phyloP scores from a whole-genome alignment of 2,797 vertebrate genomes.

The Sylvilagus floridanus region DNA sequence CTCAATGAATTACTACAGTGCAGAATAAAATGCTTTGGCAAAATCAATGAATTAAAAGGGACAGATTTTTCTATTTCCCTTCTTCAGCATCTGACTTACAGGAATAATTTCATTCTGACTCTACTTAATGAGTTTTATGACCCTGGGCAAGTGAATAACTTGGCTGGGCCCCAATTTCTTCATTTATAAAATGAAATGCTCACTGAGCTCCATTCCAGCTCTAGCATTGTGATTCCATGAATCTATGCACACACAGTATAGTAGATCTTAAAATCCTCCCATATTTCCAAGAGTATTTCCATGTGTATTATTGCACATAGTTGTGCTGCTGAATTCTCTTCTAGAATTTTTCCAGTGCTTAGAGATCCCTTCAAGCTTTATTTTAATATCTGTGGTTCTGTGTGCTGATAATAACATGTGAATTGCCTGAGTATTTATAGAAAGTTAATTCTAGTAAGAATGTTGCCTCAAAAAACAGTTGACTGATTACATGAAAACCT shows the following conservation, averaged over 20 bases:
- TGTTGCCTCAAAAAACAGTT: background rate
- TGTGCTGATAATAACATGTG: background rate
- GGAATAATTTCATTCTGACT: constrained; percentile 76
- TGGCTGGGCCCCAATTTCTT: constrained; percentile 71
- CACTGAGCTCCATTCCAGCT: background rate
- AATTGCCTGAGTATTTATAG: background rate
- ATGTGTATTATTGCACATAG: background rate
- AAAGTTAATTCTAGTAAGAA: background rate
- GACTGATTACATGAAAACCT: background rate
- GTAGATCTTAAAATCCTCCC: background rate
- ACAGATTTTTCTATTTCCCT: constrained; percentile 51
- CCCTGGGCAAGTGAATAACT: constrained; percentile 68
- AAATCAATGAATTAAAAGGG: constrained; percentile 35
- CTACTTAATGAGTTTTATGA: constrained; percentile 74
- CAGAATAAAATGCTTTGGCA: constrained; percentile 60
- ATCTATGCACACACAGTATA: background rate
- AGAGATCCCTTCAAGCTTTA: background rate
- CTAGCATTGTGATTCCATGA: background rate
- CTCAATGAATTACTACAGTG: constrained; percentile 57
- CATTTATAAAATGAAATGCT: constrained; percentile 79
- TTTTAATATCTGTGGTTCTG: background rate
- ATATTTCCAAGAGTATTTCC: background rate
- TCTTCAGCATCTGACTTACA: constrained; percentile 73
- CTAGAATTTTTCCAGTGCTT: background rate
- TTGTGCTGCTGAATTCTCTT: background rate